Evolutionary conservation across 2,113 vertebrate genomes (phyloP).

Genomic region (Cyprinodon tularosa): DNA sequence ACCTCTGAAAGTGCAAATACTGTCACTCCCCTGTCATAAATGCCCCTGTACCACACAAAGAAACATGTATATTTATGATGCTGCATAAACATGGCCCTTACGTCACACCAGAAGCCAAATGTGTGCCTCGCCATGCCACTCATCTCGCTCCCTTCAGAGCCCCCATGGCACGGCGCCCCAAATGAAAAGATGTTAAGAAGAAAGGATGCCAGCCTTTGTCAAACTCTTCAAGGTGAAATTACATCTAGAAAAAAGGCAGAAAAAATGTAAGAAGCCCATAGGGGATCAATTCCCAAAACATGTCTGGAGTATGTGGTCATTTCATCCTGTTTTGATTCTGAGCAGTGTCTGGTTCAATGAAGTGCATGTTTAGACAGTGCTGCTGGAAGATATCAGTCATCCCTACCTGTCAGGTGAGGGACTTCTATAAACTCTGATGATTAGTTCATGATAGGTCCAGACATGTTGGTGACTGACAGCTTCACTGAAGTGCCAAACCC

Average conservation of each 20-base stretch:
- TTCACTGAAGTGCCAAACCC: slow-evolving; percentile 77
- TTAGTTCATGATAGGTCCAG: slow-evolving; percentile 82
- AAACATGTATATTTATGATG: slow-evolving; percentile 81
- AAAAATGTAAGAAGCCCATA: slow-evolving; percentile 75
- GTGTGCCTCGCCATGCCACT: slow-evolving; percentile 74
- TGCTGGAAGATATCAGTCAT: slow-evolving; percentile 67
- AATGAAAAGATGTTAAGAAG: slow-evolving; percentile 67
- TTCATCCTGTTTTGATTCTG: slow-evolving; percentile 64
- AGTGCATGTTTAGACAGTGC: slow-evolving; percentile 66
- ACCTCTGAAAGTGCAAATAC: slow-evolving; percentile 75
- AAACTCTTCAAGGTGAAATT: slow-evolving; percentile 62
- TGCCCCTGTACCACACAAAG: slow-evolving; percentile 56
- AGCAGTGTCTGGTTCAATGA: slow-evolving; percentile 44
- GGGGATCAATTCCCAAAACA: slow-evolving; percentile 49
- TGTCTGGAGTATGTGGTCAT: slow-evolving; percentile 40
- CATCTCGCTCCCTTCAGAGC: slow-evolving; percentile 62
- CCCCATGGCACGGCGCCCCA: slow-evolving; percentile 61
- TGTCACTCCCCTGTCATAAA: slow-evolving; percentile 76
- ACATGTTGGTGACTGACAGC: slow-evolving; percentile 82
- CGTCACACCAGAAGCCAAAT: slow-evolving; percentile 67
- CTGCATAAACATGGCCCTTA: slow-evolving; percentile 71
- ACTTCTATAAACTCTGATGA: slow-evolving; percentile 86
- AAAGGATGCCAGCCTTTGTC: slow-evolving; percentile 74
- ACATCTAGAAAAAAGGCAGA: slow-evolving; percentile 59
- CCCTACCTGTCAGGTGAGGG: slow-evolving; percentile 65